These are phyloP conservation scores for Ooceraea biroi DNA, from an alignment of 1,140 invertebrate genomes.

Conservation along the genomic window DNA sequence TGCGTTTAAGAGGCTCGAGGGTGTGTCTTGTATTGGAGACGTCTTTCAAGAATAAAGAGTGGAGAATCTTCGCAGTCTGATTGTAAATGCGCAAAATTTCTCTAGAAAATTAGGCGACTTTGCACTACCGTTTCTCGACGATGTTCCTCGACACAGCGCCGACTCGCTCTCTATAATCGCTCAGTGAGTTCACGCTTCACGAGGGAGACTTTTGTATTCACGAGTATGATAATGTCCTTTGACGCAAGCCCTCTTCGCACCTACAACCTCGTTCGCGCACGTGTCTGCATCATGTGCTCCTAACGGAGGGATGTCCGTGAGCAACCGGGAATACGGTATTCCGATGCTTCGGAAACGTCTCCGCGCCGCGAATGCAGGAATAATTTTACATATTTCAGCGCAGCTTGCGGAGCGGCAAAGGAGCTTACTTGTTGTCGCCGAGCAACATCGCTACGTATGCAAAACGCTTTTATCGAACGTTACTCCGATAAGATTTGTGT, in stretches of 20 bases:
- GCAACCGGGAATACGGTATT: not conserved
- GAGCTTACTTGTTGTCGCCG: conserved; percentile 51
- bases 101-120: conserved; percentile 32
- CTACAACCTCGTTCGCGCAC: conserved; percentile 9
- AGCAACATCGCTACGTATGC: conserved; percentile 10
- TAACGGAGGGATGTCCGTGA: conserved; percentile 19
- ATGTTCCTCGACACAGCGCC: conserved; percentile 28
- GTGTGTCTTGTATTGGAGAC: not conserved
- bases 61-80: not conserved
- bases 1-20: not conserved
- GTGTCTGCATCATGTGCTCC: conserved; percentile 28
- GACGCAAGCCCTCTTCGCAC: conserved; percentile 33
- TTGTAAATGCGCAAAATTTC: not conserved
- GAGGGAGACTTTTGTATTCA: conserved; percentile 53
- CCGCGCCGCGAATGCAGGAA: conserved; percentile 23
- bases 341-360: conserved; percentile 27
- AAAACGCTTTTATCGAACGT: conserved; percentile 31
- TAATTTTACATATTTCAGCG: conserved; percentile 57
- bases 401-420: conserved; percentile 31
- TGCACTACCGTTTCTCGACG: not conserved
- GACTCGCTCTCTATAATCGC: conserved; percentile 40
- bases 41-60: not conserved
- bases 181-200: conserved; percentile 21
- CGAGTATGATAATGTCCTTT: conserved; percentile 52
- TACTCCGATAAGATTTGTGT: conserved; percentile 33